Evolutionary conservation across 1,140 invertebrate genomes (phyloP), one percentile per base, ranked within the genome.

Genomic region (Mercenaria mercenaria): DNA sequence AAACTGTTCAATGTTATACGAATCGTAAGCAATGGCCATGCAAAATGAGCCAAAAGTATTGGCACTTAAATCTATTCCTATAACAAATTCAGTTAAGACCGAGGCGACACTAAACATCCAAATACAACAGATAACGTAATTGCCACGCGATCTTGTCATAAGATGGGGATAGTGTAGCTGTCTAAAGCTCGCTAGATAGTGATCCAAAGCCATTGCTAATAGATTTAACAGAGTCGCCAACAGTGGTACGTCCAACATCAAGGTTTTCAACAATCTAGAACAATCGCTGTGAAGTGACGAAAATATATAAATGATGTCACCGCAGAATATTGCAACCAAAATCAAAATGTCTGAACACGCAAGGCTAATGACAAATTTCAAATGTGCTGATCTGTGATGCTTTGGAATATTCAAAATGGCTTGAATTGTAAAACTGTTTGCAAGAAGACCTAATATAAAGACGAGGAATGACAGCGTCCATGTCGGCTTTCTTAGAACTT

Each of bases 101-200:
- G 95, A 88, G 11, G 97, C 93, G 83, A 97, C 96, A 37, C 96
- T 95, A 0, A 95, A 64, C 0, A 96, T 95, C 97, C 97, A 97
- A 3, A 97, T 94, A 18, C 96, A 95, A 13, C 97, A 96, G 80
- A 98, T 97, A 15, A 98, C 96, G 0, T 97, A 94, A 1, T 96
- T 97, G 0, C 97, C 97, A 64, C 97, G 97, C 20, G 97, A 96
- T 34, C 96, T 95, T 11, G 82, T 86, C 87, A 94, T 91, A 50
- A 97, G 97, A 20, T 97, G 97, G 90, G 98, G 97, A 95, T 98
- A 98, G 18, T 98, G 97, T 47, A 98, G 96, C 0, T 98, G 98
- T 94, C 98, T 98, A 3, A 98, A 98, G 47, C 98, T 98, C 0
- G 98, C 98, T 91, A 98, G 97, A 95, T 98, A 98, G 91, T 98